A percentile compares a stretch with the other conserved stretches of the same genome.
These are phyloP conservation scores for Scolanthus callimorphus DNA, from an alignment of 92 coral and sea anemone genomes.

Conservation along the genomic window DNA sequence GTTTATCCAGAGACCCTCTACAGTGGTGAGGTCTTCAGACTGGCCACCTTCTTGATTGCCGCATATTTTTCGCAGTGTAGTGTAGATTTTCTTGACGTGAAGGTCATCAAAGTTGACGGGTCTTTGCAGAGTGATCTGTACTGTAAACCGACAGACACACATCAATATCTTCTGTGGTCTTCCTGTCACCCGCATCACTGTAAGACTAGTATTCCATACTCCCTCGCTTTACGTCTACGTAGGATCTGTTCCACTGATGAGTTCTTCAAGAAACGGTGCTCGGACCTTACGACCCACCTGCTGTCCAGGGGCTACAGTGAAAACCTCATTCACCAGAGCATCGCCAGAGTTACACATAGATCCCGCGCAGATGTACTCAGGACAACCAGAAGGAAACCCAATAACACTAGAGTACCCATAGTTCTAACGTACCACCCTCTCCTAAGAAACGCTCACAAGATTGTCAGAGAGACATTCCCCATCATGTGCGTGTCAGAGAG, in stretches of 20 bases:
- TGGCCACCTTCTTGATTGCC: no score
- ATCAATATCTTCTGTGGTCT: no score
- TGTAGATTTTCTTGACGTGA: no score
- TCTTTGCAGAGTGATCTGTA: no score
- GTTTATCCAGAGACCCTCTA: no score
- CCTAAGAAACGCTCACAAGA: background rate
- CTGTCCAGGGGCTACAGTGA: background rate
- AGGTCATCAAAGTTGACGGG: no score
- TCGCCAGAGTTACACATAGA: background rate
- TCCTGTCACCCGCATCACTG: slow-evolving; percentile 1
- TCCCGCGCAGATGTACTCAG: background rate
- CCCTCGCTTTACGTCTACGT: background rate
- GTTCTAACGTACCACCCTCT: slow-evolving; percentile 1
- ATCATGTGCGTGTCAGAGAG: background rate
- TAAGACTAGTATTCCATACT: background rate
- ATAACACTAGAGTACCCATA: background rate
- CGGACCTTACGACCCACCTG: background rate
- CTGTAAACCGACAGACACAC: no score
- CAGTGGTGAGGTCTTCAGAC: no score
- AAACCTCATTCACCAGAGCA: background rate
- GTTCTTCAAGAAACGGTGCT: background rate
- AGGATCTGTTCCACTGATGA: slow-evolving; percentile 3
- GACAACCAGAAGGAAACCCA: background rate
- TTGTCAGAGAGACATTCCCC: background rate
- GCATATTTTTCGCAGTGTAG: no score